Conservation (phyloP, 64 coral and sea anemone genomes). For the Cladopsammia gracilis region DNA sequence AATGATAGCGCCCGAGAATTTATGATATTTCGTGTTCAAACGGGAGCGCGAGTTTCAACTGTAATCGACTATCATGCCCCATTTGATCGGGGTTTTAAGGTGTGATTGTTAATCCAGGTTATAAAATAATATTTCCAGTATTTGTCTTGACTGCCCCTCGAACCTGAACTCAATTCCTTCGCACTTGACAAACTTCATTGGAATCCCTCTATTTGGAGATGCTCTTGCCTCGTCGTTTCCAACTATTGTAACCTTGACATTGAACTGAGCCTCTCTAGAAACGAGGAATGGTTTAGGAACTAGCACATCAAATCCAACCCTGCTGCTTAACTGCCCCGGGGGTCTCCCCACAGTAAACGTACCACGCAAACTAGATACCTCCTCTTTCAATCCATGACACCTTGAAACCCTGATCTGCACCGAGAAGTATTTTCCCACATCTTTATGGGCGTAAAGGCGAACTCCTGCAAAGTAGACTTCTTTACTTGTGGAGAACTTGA, state of each 20-base stretch:
- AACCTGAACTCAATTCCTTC: constrained; percentile 35
- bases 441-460: constrained; percentile 43
- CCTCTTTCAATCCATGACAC: constrained; percentile 22
- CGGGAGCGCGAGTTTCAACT: too few relatives aligned
- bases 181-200: constrained; percentile 25
- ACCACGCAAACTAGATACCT: neutral
- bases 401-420: constrained; percentile 7
- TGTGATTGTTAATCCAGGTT: neutral
- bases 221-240: neutral
- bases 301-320: constrained; percentile 25
- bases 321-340: neutral
- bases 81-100: too few relatives aligned
- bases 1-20: too few relatives aligned
- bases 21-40: too few relatives aligned
- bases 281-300: constrained; percentile 9
- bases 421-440: neutral
- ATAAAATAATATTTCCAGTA: constrained; percentile 22
- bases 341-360: neutral
- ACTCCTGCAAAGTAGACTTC: constrained; percentile 46
- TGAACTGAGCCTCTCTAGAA: constrained; percentile 8
- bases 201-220: constrained; percentile 17
- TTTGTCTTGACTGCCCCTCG: constrained; percentile 32
- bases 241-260: neutral
- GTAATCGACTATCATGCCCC: too few relatives aligned
- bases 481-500: constrained; percentile 8